Evolutionary conservation across 2,797 vertebrate species (phyloP).

Genomic region (Tenualosa thibaudeaui): DNA sequence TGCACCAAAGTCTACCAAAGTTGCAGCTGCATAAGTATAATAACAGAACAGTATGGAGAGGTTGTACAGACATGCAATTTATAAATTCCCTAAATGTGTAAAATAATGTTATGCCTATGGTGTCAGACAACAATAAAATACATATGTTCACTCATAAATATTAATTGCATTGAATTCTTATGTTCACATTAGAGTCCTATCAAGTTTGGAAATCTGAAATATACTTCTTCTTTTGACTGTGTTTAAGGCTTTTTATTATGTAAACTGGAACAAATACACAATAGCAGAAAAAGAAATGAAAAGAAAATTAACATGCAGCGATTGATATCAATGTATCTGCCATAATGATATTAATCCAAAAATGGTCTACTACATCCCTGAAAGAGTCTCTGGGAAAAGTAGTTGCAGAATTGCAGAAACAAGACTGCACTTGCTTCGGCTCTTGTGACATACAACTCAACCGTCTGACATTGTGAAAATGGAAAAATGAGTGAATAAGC

Average conservation of each 20-base stretch:
- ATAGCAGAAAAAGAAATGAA: slow-evolving; percentile 45
- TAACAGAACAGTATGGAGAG: too few relatives aligned
- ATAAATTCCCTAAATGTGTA: too few relatives aligned
- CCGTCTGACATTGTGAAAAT: slow-evolving; percentile 42
- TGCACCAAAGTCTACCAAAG: too few relatives aligned
- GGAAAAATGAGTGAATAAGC: slow-evolving; percentile 34
- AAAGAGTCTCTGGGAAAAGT: slow-evolving; percentile 49
- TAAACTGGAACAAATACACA: slow-evolving; percentile 64
- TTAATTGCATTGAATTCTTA: neutral
- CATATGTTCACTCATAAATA: too few relatives aligned
- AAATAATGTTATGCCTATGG: too few relatives aligned
- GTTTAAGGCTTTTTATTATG: slow-evolving; percentile 67
- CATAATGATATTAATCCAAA: slow-evolving; percentile 36
- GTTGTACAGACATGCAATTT: too few relatives aligned
- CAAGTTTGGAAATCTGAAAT: neutral
- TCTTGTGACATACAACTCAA: slow-evolving; percentile 41
- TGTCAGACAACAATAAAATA: too few relatives aligned
- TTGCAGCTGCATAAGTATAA: too few relatives aligned
- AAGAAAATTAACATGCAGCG: slow-evolving; percentile 44
- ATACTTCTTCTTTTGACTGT: neutral
- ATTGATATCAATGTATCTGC: slow-evolving; percentile 20
- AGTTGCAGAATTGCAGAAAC: slow-evolving; percentile 34
- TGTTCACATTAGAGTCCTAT: neutral
- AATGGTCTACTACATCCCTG: slow-evolving; percentile 39
- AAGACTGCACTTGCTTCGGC: slow-evolving; percentile 42